A percentile compares a stretch with the other conserved stretches of the same genome.
Evolutionary conservation across 2,797 vertebrate species (phyloP).

Genomic region (Dryobates pubescens): DNA sequence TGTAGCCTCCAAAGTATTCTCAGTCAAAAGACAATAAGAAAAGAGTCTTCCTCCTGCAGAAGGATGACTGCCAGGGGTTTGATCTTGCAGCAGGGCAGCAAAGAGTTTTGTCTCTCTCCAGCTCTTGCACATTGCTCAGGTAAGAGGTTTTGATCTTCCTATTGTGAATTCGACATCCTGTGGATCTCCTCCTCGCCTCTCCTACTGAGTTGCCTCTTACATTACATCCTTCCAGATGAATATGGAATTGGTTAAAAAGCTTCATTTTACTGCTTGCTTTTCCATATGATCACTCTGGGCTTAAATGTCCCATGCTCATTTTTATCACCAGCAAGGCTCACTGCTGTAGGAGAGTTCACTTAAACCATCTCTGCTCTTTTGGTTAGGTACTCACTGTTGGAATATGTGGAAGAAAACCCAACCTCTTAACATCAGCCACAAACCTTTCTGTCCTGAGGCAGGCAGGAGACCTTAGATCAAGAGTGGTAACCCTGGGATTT

Average conservation of each 20-base stretch:
- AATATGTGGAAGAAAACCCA: neutral
- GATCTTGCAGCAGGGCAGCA: slow-evolving; percentile 27
- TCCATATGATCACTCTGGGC: neutral
- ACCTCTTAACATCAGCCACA: neutral
- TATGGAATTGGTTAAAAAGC: slow-evolving; percentile 15
- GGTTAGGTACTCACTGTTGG: neutral
- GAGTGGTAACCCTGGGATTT: no score
- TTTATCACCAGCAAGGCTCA: neutral
- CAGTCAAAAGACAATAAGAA: slow-evolving; percentile 53
- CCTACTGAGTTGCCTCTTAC: neutral
- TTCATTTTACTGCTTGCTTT: slow-evolving; percentile 43
- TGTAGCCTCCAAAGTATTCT: slow-evolving; percentile 31
- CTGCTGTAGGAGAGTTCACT: neutral
- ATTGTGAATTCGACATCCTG: slow-evolving; percentile 57
- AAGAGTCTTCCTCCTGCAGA: slow-evolving; percentile 16
- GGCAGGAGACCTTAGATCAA: no score
- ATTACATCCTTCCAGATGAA: slow-evolving; percentile 30
- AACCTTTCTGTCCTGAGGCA: neutral
- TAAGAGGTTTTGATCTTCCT: slow-evolving; percentile 61
- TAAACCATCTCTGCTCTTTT: neutral
- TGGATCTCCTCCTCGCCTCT: slow-evolving; percentile 39
- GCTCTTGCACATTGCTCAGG: slow-evolving; percentile 56
- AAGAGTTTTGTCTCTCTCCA: slow-evolving; percentile 38
- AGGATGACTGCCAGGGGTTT: slow-evolving; percentile 29
- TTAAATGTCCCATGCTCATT: neutral